A percentile compares a stretch with the other conserved stretches of the same genome.
phyloP scores from a whole-genome alignment of 1,140 invertebrate genomes.

The Tetranychus urticae region DNA sequence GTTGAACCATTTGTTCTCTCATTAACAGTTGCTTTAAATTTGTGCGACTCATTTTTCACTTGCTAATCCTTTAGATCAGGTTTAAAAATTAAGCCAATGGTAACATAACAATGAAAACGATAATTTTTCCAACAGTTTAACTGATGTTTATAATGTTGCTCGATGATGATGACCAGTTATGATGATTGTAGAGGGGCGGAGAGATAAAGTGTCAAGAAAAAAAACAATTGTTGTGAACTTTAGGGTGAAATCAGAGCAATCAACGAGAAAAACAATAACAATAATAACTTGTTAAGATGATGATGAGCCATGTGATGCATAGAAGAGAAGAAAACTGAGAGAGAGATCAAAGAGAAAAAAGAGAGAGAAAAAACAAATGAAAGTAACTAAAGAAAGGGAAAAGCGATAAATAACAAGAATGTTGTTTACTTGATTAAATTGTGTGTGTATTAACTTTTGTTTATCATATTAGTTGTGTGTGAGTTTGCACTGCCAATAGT shows the following conservation, averaged over 20 bases:
- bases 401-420: neutral
- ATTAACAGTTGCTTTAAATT: slow-evolving; percentile 1
- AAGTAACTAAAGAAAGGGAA: neutral
- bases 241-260: neutral
- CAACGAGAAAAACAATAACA: neutral
- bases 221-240: neutral
- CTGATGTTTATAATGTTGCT: neutral
- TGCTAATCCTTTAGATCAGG: too few species aligned
- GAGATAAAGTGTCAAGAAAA: neutral
- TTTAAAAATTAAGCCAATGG: neutral
- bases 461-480: neutral
- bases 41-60: neutral
- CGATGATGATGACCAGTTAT: neutral
- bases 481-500: neutral
- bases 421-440: neutral
- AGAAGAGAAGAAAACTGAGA: neutral
- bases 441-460: neutral
- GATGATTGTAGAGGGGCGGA: neutral
- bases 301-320: neutral
- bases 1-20: neutral
- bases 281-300: neutral
- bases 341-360: neutral
- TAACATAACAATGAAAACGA: neutral
- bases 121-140: neutral
- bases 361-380: neutral